A percentile compares a stretch with the other conserved stretches of the same genome.
Conservation (phyloP, 2,113 vertebrate species). For the Alouatta palliata region DNA sequence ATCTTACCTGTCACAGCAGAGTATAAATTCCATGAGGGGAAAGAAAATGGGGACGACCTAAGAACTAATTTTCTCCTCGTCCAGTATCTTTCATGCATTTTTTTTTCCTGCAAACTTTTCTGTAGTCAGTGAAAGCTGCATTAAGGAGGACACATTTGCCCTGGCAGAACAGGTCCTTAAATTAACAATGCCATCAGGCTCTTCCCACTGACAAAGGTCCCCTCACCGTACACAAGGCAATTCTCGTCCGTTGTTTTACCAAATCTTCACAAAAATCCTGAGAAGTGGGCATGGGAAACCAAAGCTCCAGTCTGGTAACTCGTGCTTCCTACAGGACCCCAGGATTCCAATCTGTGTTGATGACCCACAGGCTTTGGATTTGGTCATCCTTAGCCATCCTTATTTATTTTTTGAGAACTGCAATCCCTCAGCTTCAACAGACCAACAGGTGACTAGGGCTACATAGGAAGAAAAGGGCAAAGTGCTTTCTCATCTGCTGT, state of each 20-base stretch:
- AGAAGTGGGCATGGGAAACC: background rate
- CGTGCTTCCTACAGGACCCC: background rate
- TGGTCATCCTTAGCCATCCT: background rate
- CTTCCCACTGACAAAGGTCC: background rate
- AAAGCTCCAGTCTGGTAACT: background rate
- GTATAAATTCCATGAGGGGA: background rate
- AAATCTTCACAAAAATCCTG: background rate
- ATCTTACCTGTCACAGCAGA: background rate
- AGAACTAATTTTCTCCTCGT: background rate
- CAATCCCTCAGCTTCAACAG: background rate
- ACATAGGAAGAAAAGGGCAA: background rate
- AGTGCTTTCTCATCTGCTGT: background rate
- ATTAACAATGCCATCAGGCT: too few species aligned
- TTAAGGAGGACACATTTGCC: background rate
- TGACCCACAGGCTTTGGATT: background rate
- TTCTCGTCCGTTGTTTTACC: background rate
- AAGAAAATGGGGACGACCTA: background rate
- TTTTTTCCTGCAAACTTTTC: background rate
- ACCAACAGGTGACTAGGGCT: background rate
- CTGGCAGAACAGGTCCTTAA: background rate
- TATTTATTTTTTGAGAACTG: background rate
- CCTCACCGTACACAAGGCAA: background rate
- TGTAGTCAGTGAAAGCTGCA: background rate
- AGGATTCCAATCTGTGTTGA: background rate
- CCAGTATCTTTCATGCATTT: background rate